Evolutionary conservation across 2,113 vertebrate genomes (phyloP).

Genomic region (Pyrgilauda ruficollis): DNA sequence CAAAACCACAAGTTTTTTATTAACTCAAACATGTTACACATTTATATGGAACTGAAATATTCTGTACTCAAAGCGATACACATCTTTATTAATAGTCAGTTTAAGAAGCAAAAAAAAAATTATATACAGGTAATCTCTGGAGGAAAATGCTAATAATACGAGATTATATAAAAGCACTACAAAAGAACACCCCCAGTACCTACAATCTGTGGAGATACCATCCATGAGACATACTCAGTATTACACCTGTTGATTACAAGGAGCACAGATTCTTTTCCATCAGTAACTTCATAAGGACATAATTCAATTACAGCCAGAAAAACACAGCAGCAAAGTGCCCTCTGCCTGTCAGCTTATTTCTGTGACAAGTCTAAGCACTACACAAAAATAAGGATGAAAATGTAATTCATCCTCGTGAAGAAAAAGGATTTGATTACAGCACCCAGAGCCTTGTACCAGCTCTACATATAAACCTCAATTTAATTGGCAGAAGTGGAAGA

Average conservation of each 20-base stretch:
- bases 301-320: neutral
- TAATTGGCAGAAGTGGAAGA: neutral
- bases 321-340: neutral
- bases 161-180: neutral
- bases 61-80: neutral
- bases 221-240: neutral
- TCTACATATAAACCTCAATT: neutral
- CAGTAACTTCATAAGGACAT: neutral
- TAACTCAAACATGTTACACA: accelerated
- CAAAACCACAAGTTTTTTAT: neutral
- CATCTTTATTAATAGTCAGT: neutral
- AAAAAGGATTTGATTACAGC: neutral
- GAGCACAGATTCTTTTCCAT: neutral
- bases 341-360: neutral
- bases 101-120: neutral
- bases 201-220: neutral
- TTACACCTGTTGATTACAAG: neutral
- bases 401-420: neutral
- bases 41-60: neutral
- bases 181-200: neutral
- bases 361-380: neutral
- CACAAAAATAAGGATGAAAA: neutral
- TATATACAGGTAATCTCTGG: neutral
- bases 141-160: neutral
- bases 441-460: neutral